A percentile compares a stretch with the other conserved stretches of the same genome.
Evolutionary conservation across 2,888 invertebrate species (phyloP).

Genomic region (Argyresthia albistria): DNA sequence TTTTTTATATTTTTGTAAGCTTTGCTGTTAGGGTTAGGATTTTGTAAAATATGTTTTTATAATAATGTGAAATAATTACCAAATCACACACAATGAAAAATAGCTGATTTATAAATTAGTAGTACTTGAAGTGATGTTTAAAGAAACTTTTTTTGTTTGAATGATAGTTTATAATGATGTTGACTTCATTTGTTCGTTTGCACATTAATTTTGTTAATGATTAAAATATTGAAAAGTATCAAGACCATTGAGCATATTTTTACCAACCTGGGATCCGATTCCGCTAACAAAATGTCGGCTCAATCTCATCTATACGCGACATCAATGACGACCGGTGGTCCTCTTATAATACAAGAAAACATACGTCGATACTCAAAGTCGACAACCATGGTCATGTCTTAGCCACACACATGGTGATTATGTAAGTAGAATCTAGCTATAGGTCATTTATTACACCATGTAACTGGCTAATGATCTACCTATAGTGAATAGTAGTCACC

Average conservation of each 20-base stretch:
- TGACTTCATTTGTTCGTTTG: constrained; percentile 55
- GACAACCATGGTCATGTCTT: too few species aligned
- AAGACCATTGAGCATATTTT: constrained; percentile 13
- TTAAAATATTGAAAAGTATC: constrained; percentile 34
- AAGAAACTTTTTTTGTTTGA: constrained; percentile 51
- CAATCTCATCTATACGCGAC: too few species aligned
- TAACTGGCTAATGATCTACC: too few species aligned
- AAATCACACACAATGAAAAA: constrained; percentile 31
- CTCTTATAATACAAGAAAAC: too few species aligned
- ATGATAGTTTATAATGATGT: constrained; percentile 64
- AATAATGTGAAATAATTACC: constrained; percentile 34
- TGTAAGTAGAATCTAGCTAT: too few species aligned
- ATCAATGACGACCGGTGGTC: too few species aligned
- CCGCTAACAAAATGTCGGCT: too few species aligned
- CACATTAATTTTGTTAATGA: constrained; percentile 59
- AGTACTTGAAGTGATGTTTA: constrained; percentile 30
- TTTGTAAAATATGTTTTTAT: constrained; percentile 6
- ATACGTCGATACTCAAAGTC: too few species aligned
- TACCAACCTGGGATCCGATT: too few species aligned
- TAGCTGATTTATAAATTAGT: constrained; percentile 12
- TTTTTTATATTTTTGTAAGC: background rate
- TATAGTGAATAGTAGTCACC: too few species aligned
- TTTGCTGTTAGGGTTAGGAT: constrained; percentile 2
- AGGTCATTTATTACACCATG: too few species aligned
- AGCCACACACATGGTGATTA: too few species aligned